phyloP scores from a whole-genome alignment of 1,140 invertebrate genomes.

The Psilanteris sp. region DNA sequence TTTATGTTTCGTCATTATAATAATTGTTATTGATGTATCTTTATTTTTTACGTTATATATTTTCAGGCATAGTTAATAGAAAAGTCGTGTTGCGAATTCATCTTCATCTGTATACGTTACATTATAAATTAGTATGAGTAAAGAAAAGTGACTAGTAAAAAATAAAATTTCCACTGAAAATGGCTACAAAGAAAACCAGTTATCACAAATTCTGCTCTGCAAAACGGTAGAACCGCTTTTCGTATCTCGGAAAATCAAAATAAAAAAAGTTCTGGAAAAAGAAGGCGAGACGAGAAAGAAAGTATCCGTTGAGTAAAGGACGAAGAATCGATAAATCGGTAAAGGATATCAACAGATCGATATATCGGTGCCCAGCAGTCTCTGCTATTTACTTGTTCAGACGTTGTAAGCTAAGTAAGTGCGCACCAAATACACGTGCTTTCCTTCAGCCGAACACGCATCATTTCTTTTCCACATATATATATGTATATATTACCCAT shows the following conservation, averaged over 20 bases:
- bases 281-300: constrained; percentile 55
- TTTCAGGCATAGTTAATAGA: no score
- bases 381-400: constrained; percentile 70
- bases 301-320: constrained; percentile 22
- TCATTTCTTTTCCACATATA: constrained; percentile 38
- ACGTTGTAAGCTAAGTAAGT: constrained; percentile 50
- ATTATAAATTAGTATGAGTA: no score
- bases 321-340: constrained; percentile 54
- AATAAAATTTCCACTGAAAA: constrained; percentile 52
- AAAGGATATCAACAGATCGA: constrained; percentile 58
- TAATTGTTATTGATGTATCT: no score
- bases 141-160: constrained; percentile 35
- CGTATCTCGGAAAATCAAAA: constrained; percentile 48
- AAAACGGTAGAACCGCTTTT: constrained; percentile 64
- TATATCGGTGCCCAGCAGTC: constrained; percentile 76
- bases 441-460: constrained; percentile 57
- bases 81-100: no score
- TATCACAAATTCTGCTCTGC: constrained; percentile 49
- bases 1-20: no score
- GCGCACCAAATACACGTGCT: constrained; percentile 59
- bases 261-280: constrained; percentile 34
- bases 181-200: constrained; percentile 57
- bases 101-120: no score
- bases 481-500: constrained; percentile 13
- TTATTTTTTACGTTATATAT: no score